A percentile compares a stretch with the other conserved stretches of the same genome.
These are phyloP conservation scores for Gallinago nigripennis DNA, from an alignment of 2,797 vertebrate species.

Conservation along the genomic window DNA sequence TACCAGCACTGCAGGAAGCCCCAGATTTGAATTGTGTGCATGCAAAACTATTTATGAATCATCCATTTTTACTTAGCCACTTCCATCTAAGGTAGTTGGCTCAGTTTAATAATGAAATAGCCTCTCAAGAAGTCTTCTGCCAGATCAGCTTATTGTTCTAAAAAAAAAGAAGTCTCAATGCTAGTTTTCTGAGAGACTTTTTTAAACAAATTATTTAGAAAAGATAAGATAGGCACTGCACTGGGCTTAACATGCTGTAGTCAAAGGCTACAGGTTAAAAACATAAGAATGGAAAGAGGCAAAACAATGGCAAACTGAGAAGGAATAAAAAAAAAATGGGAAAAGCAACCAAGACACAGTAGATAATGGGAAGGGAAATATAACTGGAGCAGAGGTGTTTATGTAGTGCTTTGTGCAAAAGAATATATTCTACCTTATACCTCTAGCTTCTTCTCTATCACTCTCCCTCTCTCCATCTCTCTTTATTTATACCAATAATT, in stretches of 20 bases:
- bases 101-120: not conserved
- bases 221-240: not conserved
- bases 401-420: not conserved
- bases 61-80: not conserved
- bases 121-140: not conserved
- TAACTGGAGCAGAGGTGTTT: not conserved
- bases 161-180: not conserved
- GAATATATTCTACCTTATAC: not conserved
- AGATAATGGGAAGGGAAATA: not conserved
- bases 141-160: not conserved
- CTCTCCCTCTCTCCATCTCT: not conserved
- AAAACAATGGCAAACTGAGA: not conserved
- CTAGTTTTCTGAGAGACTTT: not conserved
- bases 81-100: slow-evolving; percentile 40
- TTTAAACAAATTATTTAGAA: not conserved
- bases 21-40: not conserved
- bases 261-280: not conserved
- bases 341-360: not conserved
- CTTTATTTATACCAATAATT: not conserved
- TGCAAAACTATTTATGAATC: slow-evolving; percentile 23
- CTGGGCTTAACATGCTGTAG: not conserved
- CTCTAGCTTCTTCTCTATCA: not conserved
- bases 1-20: not conserved
- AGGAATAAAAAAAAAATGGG: not conserved
- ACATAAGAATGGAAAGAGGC: not conserved